Base-by-base conservation (phyloP, 1,140 invertebrate genomes). In the Drosophila nigrodunni region DNA sequence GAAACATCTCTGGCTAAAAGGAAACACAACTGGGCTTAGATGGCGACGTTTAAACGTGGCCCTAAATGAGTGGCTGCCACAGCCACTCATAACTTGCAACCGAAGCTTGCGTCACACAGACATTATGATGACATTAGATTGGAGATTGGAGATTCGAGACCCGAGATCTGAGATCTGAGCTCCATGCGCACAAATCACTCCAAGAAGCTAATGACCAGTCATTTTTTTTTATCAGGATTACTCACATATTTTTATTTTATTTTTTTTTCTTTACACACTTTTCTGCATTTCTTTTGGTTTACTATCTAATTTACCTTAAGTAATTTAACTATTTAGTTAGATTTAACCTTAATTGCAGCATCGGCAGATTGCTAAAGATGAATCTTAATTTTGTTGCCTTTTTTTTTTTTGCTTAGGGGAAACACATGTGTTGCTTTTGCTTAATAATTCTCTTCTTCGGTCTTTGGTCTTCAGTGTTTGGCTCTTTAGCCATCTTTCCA, bases 1-100 rank as follows among this genome's bases (percentile, higher is more conserved):
- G 68, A 74, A 68, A 55, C 71, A 68, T 61, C 65, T 37, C 25
- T 30, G 25, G 25, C n/a, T 3, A 41, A 46, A 57, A 11, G 44
- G 55, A 43, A 41, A 21, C 13, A 54, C 25, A 50, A 62, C 46
- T 21, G 0, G 13, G 15, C 37, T 39, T 3, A 70, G 58, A 46
- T 25, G 21, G 54, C n/a, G n/a, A 10, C 39, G 30, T 49, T 46
- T 46, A 39, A 52, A 34, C 37, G 21, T 13, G 61, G 58, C 37
- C 59, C 59, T 52, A 66, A 49, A 66, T 30, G 37, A 67, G 47
- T 54, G 25, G 39, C 41, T 54, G 47, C 41, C 15, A 41, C 50
- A 35, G 55, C 13, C 10, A 49, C 37, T 50, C 60, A 52, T 52
- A 52, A n/a, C 35, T 57, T 35, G 34, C 7, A 8, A 15, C 13